A percentile compares a stretch with the other conserved stretches of the same genome.
phyloP scores from a whole-genome alignment of 2,888 invertebrate species.

The Lochmaea capreae region DNA sequence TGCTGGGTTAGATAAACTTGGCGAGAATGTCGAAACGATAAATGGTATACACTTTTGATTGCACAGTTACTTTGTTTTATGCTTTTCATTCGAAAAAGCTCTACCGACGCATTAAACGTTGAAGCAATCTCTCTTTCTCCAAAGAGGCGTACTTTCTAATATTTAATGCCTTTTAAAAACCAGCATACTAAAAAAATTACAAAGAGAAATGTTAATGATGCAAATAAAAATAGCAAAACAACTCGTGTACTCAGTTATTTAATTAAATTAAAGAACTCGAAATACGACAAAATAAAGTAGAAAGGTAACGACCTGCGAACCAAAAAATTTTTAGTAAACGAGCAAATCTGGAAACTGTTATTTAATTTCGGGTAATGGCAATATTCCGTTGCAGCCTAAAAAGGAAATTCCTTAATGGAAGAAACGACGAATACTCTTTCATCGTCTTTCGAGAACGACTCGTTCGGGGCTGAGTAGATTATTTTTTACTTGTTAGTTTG shows the following conservation, averaged over 20 bases:
- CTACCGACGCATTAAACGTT: too few relatives aligned
- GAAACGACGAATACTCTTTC: background rate
- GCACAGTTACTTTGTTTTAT: too few relatives aligned
- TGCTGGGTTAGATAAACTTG: too few relatives aligned
- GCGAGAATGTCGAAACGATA: too few relatives aligned
- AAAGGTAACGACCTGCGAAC: conserved; percentile 29
- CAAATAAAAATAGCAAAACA: conserved; percentile 3
- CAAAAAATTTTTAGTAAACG: conserved; percentile 25
- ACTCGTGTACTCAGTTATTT: conserved; percentile 13
- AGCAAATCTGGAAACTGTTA: conserved; percentile 25
- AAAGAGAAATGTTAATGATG: background rate
- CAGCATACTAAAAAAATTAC: background rate
- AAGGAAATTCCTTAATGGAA: background rate
- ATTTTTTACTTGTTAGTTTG: background rate
- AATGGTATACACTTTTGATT: too few relatives aligned
- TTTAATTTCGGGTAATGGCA: conserved; percentile 25
- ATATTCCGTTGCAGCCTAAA: conserved; percentile 13
- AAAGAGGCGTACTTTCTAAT: background rate
- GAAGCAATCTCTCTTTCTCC: too few relatives aligned
- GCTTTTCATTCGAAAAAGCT: too few relatives aligned
- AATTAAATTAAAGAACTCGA: conserved; percentile 27
- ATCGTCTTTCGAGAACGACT: background rate
- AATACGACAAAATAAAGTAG: conserved; percentile 24
- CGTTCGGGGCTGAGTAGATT: background rate
- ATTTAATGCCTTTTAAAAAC: background rate